These are phyloP conservation scores for Spea multiplicata DNA, from an alignment of 2,113 vertebrate genomes.

Conservation along the genomic window DNA sequence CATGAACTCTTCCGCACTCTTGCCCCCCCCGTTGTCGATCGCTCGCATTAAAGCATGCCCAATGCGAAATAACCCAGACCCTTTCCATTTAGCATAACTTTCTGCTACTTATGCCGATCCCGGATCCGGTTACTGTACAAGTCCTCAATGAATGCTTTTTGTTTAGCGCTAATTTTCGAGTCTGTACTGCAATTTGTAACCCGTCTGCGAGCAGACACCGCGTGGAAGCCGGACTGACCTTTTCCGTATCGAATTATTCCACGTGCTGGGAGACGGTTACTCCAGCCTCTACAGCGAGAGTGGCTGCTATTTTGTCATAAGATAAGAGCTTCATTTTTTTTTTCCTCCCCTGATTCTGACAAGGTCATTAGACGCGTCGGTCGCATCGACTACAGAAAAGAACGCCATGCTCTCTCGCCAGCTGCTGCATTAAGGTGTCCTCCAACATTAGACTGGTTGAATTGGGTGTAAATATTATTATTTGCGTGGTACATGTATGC, in stretches of 20 bases:
- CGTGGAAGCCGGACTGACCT: neutral
- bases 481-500: too few relatives aligned
- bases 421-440: too few relatives aligned
- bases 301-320: conserved; percentile 33
- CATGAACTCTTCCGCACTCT: too few relatives aligned
- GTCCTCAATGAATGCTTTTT: neutral
- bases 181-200: neutral
- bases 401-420: too few relatives aligned
- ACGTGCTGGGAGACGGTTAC: conserved; percentile 22
- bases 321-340: conserved; percentile 21
- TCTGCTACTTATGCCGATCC: neutral
- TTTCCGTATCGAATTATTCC: conserved; percentile 27
- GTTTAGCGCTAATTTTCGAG: neutral
- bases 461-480: too few relatives aligned
- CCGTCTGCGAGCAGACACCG: neutral
- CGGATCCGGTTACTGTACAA: too few relatives aligned
- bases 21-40: too few relatives aligned
- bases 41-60: too few relatives aligned
- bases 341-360: conserved; percentile 7
- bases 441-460: too few relatives aligned
- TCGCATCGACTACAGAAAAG: conserved; percentile 31
- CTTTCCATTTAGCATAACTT: neutral
- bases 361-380: conserved; percentile 42
- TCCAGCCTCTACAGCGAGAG: neutral
- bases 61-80: neutral